Base-by-base conservation (phyloP, 2,888 invertebrate genomes). In the Thelaira solivaga region DNA sequence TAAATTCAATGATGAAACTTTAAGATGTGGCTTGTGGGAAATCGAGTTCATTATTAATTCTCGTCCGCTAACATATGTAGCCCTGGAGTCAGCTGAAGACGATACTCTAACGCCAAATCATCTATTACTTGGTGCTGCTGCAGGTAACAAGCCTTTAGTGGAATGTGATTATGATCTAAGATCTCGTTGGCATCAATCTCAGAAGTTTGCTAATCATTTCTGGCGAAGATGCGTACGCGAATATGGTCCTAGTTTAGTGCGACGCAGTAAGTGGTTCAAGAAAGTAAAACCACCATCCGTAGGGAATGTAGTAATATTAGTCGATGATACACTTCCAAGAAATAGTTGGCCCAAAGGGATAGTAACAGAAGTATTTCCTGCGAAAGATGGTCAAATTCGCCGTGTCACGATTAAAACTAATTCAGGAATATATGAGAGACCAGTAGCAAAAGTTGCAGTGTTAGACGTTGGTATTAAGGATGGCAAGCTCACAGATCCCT, bases 1-100 rank as follows among this genome's bases (percentile, higher is more conserved):
- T 6, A 43, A 20, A 43, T 43, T 43, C 4, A 22, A 43, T 10
- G 43, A 20, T 10, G 43, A 43, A 10, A 3, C 43, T 6, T 53
- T 72, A 85, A 67, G 41, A 68, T 67, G 24, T 47, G 31, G 34
- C 5, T 8, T 53, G 4, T 59, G 59, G 20, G 34, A 34, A 16
- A n/a, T 11, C 10, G 34, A 34, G 4, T 61, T 61, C 7, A 61
- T 22, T 2, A 5, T 29, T 6, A 59, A 59, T n/a, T 26, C 59
- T 3, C 26, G 59, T 26, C 43, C 59, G 7, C 20, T 61, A 31
- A 61, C 59, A 7, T 61, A 45, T 22, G 41, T 55, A 22, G 20
- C 53, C 8, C 13, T 45, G 10, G 18, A 41, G 2, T 43, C 43
- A 11, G 20, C 20, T 6, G 43, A 22, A 20, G 24, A 39, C 24